phyloP scores from a whole-genome alignment of 2,888 invertebrate species.

The Eupithecia subumbrata region DNA sequence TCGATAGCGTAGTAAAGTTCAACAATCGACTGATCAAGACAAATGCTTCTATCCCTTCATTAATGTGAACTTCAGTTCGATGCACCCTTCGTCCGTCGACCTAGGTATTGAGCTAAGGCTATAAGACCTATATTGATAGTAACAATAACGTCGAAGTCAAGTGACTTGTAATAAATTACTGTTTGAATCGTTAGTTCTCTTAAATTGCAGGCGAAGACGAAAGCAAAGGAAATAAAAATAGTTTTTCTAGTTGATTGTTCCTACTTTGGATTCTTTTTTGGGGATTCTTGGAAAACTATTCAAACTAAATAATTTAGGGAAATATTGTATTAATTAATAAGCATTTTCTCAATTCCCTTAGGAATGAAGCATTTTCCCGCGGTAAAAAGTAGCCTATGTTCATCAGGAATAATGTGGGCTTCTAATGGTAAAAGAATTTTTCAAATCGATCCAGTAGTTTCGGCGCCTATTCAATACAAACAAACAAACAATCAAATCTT shows the following conservation, averaged over 20 bases:
- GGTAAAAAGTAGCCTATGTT: too few relatives aligned
- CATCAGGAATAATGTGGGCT: too few relatives aligned
- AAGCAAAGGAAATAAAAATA: not conserved
- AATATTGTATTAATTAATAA: too few relatives aligned
- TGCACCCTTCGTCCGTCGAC: not conserved
- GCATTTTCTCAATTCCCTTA: too few relatives aligned
- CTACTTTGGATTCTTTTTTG: not conserved
- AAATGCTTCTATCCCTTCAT: slow-evolving; percentile 3
- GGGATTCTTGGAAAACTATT: not conserved
- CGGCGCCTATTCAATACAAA: too few relatives aligned
- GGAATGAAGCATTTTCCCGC: too few relatives aligned
- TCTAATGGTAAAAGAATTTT: too few relatives aligned
- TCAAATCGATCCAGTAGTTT: too few relatives aligned
- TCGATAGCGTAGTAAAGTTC: slow-evolving; percentile 3
- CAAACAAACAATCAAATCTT: too few relatives aligned
- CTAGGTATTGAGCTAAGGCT: not conserved
- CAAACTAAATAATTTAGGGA: too few relatives aligned
- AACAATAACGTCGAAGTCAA: slow-evolving; percentile 7
- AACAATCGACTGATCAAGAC: slow-evolving; percentile 9
- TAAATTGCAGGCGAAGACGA: not conserved
- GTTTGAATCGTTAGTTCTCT: not conserved
- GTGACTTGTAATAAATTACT: slow-evolving; percentile 7
- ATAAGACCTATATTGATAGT: slow-evolving; percentile 1
- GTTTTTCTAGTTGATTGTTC: not conserved
- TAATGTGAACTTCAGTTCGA: slow-evolving; percentile 4